Evolutionary conservation across 2,888 invertebrate genomes (phyloP), one percentile per base, ranked within the genome.

Genomic region (Melanophora roralis): DNA sequence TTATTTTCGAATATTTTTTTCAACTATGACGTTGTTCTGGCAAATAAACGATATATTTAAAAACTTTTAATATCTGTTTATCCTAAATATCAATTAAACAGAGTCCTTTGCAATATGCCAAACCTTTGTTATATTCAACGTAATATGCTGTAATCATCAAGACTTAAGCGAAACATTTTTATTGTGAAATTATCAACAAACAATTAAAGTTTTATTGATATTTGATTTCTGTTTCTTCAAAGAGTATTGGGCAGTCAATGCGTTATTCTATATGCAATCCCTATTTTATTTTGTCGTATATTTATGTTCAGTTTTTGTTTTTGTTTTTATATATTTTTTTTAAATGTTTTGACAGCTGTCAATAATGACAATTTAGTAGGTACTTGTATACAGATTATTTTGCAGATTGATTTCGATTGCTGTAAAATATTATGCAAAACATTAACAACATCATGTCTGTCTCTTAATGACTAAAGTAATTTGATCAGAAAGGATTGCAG

Each of bases 311-410:
- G 19, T 19, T 19, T 7, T 47, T 47, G 47, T 23, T 12, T 11
- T 49, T 6, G 9, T 5, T 27, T 3, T 36, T 36, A 2, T 36
- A 21, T 19, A 9, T 40, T 45, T 49, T n/a, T 40, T 49, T 65
- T 16, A 49, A 57, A 73, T 80, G 68, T 73, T 80, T 80, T 80
- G 80, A 73, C 76, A 80, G 76, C 76, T 80, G 80, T 73, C 80
- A 80, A 80, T 80, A 80, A 80, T 80, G 80, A 73, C 72, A 72
- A 68, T 73, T 73, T 76, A 76, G 76, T 80, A 62, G 60, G 67
- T 72, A 79, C 75, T 60, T 69, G 49, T 68, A 62, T 21, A 43
- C 69, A 40, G 47, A 78, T 67, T 59, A 40, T 43, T 65, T 27
- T 36, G 57, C 21, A 40, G 57, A 51, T 49, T 47, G 59, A 12